A percentile compares a stretch with the other conserved stretches of the same genome.
These are phyloP conservation scores for Polypedilum vanderplanki DNA, from an alignment of 1,140 invertebrate genomes.

Conservation along the genomic window DNA sequence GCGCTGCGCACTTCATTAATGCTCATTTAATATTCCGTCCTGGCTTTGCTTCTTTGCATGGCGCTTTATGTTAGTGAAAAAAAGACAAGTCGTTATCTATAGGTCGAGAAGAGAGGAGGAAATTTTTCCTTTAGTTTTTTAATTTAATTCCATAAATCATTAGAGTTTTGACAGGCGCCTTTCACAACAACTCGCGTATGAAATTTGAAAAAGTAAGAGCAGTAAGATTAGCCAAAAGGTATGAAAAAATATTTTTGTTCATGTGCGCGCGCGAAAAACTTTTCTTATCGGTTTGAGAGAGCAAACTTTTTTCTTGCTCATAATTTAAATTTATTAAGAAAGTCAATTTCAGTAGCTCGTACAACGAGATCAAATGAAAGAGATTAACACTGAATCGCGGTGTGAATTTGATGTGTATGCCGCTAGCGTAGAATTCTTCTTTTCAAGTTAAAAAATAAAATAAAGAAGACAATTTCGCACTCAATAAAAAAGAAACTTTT, in stretches of 20 bases:
- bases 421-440: too few relatives aligned
- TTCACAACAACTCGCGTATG: background rate
- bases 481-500: conserved; percentile 25
- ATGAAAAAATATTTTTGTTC: background rate
- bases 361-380: background rate
- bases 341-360: background rate
- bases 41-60: background rate
- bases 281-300: background rate
- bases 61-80: too few relatives aligned
- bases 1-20: conserved; percentile 19
- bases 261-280: background rate
- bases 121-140: conserved; percentile 4
- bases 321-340: background rate
- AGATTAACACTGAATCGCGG: background rate
- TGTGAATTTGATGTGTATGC: too few relatives aligned
- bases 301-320: background rate
- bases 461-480: conserved; percentile 23
- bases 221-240: conserved; percentile 21
- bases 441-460: background rate
- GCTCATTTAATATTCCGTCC: conserved; percentile 15
- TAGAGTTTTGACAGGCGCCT: conserved; percentile 24
- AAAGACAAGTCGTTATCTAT: too few relatives aligned
- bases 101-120: background rate
- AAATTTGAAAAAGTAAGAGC: too few relatives aligned
- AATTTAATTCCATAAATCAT: conserved; percentile 28